Evolutionary conservation across 92 coral and sea anemone species (phyloP).

Genomic region (Heteractis magnifica): DNA sequence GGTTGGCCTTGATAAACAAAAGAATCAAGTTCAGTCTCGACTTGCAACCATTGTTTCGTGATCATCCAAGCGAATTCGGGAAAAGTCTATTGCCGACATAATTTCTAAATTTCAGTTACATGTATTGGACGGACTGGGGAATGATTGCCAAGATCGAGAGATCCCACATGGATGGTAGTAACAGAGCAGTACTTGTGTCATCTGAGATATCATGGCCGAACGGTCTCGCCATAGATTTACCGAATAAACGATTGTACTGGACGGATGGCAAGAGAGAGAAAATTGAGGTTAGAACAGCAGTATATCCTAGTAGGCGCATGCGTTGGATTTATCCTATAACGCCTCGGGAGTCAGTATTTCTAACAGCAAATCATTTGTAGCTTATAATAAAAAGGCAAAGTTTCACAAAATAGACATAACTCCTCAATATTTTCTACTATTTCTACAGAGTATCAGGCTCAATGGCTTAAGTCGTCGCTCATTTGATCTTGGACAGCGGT

Average conservation of each 20-base stretch:
- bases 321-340: neutral
- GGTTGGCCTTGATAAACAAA: no score
- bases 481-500: slow-evolving; percentile 53
- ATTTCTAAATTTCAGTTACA: slow-evolving; percentile 36
- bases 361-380: no score
- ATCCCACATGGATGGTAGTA: slow-evolving; percentile 79
- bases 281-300: slow-evolving; percentile 59
- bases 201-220: slow-evolving; percentile 84
- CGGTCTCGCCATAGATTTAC: slow-evolving; percentile 77
- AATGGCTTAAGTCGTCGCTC: slow-evolving; percentile 65
- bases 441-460: slow-evolving; percentile 45
- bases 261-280: slow-evolving; percentile 84
- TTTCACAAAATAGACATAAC: no score
- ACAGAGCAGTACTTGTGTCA: slow-evolving; percentile 66
- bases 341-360: no score
- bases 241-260: slow-evolving; percentile 77
- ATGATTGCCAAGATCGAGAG: slow-evolving; percentile 75
- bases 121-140: slow-evolving; percentile 99
- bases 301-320: neutral
- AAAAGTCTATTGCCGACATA: neutral
- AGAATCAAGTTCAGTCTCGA: no score
- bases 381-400: no score
- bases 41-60: no score
- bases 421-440: neutral
- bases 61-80: no score